Conservation (phyloP, 2,888 invertebrate genomes). For the Leptinotarsa haldemani region DNA sequence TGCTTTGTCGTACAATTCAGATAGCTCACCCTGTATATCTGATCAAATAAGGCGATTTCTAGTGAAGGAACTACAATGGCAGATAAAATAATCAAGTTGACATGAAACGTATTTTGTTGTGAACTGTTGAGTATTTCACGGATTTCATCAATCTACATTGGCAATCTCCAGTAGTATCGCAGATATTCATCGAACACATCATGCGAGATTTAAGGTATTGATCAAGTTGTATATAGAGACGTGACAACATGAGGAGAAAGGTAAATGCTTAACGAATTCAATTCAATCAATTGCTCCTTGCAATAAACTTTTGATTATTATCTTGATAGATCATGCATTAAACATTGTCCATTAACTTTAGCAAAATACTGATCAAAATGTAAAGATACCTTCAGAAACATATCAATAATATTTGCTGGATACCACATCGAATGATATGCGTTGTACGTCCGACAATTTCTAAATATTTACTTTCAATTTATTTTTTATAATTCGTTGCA, state of each 20-base stretch:
- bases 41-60: no score
- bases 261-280: slow-evolving; percentile 2
- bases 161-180: neutral
- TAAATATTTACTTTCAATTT: no score
- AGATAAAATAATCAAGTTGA: no score
- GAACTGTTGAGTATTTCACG: neutral
- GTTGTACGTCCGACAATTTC: no score
- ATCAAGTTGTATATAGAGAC: neutral
- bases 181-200: neutral
- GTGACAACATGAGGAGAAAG: slow-evolving; percentile 16
- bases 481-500: no score
- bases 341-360: neutral
- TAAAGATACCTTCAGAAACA: neutral
- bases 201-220: slow-evolving; percentile 3
- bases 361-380: neutral
- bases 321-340: slow-evolving; percentile 3
- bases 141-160: neutral
- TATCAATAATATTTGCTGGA: neutral
- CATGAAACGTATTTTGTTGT: no score
- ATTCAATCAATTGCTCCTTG: slow-evolving; percentile 4
- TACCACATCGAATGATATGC: neutral
- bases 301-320: slow-evolving; percentile 1
- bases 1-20: no score
- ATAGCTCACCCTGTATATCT: no score
- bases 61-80: no score